Evolutionary conservation across 2,888 invertebrate species (phyloP).

Genomic region (Harpalus rubripes): DNA sequence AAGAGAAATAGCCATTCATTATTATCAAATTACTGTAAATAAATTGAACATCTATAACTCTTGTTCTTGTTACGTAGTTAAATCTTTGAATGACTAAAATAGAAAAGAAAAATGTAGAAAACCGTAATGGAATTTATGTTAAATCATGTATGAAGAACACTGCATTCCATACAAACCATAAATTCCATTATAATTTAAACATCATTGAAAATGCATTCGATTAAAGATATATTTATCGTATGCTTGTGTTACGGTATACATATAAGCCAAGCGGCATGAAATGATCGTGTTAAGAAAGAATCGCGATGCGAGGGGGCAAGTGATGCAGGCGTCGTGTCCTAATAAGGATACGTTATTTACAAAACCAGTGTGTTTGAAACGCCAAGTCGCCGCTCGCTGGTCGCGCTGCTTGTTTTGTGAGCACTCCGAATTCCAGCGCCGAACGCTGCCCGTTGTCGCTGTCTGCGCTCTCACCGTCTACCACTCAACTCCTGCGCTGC

Average conservation of each 20-base stretch:
- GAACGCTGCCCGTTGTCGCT: background rate
- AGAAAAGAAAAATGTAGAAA: background rate
- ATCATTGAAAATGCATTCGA: background rate
- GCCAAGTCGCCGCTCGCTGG: conserved; percentile 59
- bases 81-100: background rate
- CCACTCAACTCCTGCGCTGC: background rate
- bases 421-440: conserved; percentile 67
- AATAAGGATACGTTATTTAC: conserved; percentile 69
- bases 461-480: conserved; percentile 15
- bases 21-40: no score
- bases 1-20: no score
- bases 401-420: conserved; percentile 69
- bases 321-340: conserved; percentile 72
- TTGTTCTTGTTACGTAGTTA: background rate
- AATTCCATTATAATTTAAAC: background rate
- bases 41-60: background rate
- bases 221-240: background rate
- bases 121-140: background rate
- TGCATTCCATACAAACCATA: background rate
- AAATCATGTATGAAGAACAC: conserved; percentile 1
- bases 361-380: conserved; percentile 70
- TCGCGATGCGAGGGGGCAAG: conserved; percentile 28
- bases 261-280: conserved; percentile 16
- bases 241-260: background rate
- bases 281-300: conserved; percentile 34